Percentiles rank a stretch among this genome's conserved stretches.
Evolutionary conservation across 1,140 invertebrate genomes (phyloP).

Genomic region (Homarus americanus): DNA sequence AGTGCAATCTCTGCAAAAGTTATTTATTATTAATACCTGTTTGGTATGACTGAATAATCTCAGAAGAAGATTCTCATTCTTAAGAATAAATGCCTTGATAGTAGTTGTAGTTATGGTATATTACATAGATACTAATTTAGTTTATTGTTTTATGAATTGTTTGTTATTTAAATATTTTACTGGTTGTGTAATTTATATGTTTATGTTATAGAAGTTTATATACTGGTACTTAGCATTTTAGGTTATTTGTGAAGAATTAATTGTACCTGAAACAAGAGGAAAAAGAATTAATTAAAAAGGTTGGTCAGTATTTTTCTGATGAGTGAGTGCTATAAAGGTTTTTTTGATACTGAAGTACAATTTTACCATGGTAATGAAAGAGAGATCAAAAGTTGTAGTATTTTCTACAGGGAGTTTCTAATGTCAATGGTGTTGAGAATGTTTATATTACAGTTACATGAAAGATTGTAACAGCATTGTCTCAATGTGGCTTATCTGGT

Average conservation of each 20-base stretch:
- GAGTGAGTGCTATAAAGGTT: background rate
- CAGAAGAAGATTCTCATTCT: background rate
- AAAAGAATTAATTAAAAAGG: background rate
- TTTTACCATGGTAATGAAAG: background rate
- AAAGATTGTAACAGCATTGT: slow-evolving; percentile 1
- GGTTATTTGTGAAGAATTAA: background rate
- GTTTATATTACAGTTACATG: slow-evolving; percentile 16
- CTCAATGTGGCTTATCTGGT: slow-evolving; percentile 16
- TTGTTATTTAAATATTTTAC: background rate
- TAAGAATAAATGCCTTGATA: background rate
- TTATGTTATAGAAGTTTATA: too few species aligned
- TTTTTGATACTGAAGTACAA: slow-evolving; percentile 3
- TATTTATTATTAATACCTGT: background rate
- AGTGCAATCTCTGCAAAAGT: background rate
- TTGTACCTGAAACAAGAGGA: background rate
- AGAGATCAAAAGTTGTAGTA: slow-evolving; percentile 16
- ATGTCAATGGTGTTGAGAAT: slow-evolving; percentile 4
- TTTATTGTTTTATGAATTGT: background rate
- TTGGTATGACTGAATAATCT: background rate
- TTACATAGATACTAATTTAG: background rate
- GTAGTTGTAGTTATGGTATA: background rate
- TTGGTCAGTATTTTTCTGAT: background rate
- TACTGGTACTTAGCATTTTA: background rate
- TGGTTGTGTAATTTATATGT: background rate
- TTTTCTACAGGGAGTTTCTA: background rate